phyloP scores from a whole-genome alignment of 92 coral and sea anemone genomes.

The Anthopleura xanthogrammica region DNA sequence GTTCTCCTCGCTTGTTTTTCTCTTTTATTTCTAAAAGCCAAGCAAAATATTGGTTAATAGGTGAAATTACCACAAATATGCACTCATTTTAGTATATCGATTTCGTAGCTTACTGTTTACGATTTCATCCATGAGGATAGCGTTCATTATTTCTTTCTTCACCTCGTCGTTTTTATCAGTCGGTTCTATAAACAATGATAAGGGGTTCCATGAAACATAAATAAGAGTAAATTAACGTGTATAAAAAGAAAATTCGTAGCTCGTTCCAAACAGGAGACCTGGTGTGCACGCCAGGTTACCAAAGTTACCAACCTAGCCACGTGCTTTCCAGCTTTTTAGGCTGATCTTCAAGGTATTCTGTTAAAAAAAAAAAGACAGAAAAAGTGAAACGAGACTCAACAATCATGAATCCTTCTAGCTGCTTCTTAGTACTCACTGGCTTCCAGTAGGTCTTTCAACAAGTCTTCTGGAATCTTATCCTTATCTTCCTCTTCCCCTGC shows the following conservation, averaged over 20 bases:
- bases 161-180: not conserved
- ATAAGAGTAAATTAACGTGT: too few relatives aligned
- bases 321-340: not conserved
- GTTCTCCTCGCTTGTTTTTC: constrained; percentile 28
- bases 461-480: constrained; percentile 21
- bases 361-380: not conserved
- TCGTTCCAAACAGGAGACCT: too few relatives aligned
- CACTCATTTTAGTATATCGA: not conserved
- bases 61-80: not conserved
- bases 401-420: too few relatives aligned
- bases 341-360: not conserved
- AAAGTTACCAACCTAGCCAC: not conserved
- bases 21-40: constrained; percentile 18
- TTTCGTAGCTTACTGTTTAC: constrained; percentile 15
- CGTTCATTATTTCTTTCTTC: constrained; percentile 14
- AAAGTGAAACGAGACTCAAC: too few relatives aligned
- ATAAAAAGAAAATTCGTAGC: too few relatives aligned
- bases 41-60: not conserved
- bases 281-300: not conserved
- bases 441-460: constrained; percentile 11
- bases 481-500: not conserved
- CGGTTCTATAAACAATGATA: too few relatives aligned
- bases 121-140: constrained; percentile 28
- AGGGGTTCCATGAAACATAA: not conserved
- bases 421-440: not conserved